phyloP scores from a whole-genome alignment of 2,113 vertebrate genomes.

The Notothenia coriiceps region DNA sequence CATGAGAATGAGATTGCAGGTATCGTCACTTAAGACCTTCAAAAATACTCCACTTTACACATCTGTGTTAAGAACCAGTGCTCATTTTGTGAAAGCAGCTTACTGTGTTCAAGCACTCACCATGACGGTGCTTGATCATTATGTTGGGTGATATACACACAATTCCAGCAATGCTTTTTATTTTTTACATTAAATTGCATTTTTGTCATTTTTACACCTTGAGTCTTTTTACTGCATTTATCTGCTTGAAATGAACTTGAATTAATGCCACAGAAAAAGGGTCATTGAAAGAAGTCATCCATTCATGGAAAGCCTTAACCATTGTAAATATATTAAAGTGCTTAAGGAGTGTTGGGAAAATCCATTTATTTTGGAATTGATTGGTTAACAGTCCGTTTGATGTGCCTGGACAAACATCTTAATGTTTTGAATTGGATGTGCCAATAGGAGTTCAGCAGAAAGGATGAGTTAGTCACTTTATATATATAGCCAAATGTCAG shows the following conservation, averaged over 20 bases:
- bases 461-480: background rate
- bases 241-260: background rate
- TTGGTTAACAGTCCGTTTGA: too few relatives aligned
- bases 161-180: background rate
- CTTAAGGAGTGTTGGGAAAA: background rate
- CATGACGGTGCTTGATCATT: constrained; percentile 32
- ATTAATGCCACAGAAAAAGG: background rate
- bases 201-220: background rate
- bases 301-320: background rate
- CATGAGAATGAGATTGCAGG: constrained; percentile 73
- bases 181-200: background rate
- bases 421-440: background rate
- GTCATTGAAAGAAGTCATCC: background rate
- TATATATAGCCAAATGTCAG: background rate
- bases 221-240: background rate
- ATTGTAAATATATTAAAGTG: background rate
- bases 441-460: background rate
- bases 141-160: constrained; percentile 13
- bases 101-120: constrained; percentile 42
- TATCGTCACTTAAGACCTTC: constrained; percentile 73
- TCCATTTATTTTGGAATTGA: background rate
- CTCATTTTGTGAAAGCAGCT: constrained; percentile 65
- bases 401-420: background rate
- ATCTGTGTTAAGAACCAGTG: constrained; percentile 52
- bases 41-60: constrained; percentile 68